A percentile compares a stretch with the other conserved stretches of the same genome.
These are phyloP conservation scores for Meandrina meandrites DNA, from an alignment of 92 coral and sea anemone genomes.

Conservation along the genomic window DNA sequence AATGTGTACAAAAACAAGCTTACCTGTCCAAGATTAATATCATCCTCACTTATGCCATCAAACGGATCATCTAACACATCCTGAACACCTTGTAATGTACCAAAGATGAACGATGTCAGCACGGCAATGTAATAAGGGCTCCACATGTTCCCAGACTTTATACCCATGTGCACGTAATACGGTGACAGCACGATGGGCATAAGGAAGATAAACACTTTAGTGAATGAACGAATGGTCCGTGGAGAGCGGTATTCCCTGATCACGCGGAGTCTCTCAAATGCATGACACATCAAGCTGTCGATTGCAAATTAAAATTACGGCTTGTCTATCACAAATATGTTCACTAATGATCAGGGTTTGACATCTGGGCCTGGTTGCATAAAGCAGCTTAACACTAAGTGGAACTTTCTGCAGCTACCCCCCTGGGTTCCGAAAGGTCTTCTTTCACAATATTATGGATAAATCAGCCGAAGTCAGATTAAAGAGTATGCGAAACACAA, in stretches of 20 bases:
- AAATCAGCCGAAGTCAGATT: too few relatives aligned
- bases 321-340: background rate
- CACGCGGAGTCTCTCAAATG: constrained; percentile 94
- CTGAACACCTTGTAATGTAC: constrained; percentile 95
- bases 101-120: constrained; percentile 85
- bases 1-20: too few relatives aligned
- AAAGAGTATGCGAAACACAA: too few relatives aligned
- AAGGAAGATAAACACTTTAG: constrained; percentile 94
- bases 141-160: constrained; percentile 74
- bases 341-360: too few relatives aligned
- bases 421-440: too few relatives aligned
- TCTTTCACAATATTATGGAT: too few relatives aligned
- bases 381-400: background rate
- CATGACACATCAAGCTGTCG: constrained; percentile 94
- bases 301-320: background rate
- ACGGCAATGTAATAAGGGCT: constrained; percentile 89
- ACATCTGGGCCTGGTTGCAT: too few relatives aligned
- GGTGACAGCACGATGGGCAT: constrained; percentile 97
- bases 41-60: constrained; percentile 98
- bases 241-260: constrained; percentile 98
- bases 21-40: constrained; percentile 92
- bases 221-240: constrained; percentile 93
- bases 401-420: too few relatives aligned
- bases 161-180: constrained; percentile 88
- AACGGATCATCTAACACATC: constrained; percentile 96